Evolutionary conservation across 92 coral and sea anemone species (phyloP), one percentile per base, ranked within the genome.

Genomic region (Epizoanthus stellaris): DNA sequence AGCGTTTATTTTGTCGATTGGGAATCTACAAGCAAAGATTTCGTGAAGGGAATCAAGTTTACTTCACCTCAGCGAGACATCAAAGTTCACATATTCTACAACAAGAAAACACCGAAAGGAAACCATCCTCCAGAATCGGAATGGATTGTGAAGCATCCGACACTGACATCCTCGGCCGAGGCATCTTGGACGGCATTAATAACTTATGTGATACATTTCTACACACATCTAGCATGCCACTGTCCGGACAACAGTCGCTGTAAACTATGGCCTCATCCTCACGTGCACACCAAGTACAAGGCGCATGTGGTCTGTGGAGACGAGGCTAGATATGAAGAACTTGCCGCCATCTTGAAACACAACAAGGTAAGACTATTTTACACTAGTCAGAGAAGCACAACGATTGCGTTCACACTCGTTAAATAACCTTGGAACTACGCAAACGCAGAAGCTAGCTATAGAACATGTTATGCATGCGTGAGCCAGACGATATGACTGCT

Each of bases 171-270:
- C 2, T 94, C 98, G 13, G 87, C 90, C 21, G 98, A 94, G 54
- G 98, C 98, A 0, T 91, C 98, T 1, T 94, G 98, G 98, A 94
- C 98, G 8, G 98, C 98, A 1, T 89, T 94, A 13, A 68, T 94
- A 15, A 94, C 98, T 6, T 94, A 91, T 69, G 90, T 94, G 13
- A 88, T 91, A 42, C 95, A 94, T 82, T 91, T 94, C 76, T 94
- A 94, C 88, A 91, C 98, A 3, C 98, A 91, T 68, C 85, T 85
- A 4, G 86, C 94, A 14, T 91, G 94, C 80, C 87, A 88, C 43
- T 93, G 94, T 63, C 16, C 89, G 13, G 80, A 75, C 25, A 90
- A 89, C 57, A 81, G 86, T 8, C 90, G 71, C 88, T 93, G 97
- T 23, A 89, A 89, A 81, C 84, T 93, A 3, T 89, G 95, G 92